A percentile compares a stretch with the other conserved stretches of the same genome.
Conservation (phyloP, 2,113 vertebrate species). For the Pelmatolapia mariae region DNA sequence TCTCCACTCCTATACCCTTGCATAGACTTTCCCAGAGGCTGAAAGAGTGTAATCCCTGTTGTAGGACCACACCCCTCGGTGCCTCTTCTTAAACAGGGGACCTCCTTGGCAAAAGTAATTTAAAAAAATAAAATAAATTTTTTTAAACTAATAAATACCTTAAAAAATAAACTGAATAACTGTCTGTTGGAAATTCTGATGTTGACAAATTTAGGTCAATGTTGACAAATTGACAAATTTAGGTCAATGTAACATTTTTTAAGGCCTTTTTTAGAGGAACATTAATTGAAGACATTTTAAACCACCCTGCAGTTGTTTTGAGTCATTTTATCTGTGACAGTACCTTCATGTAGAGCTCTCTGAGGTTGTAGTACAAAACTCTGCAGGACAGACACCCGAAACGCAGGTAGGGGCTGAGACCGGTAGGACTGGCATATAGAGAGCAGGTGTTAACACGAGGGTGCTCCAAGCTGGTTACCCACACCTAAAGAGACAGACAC, state of each 20-base stretch:
- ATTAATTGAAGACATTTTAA: neutral
- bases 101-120: neutral
- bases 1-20: neutral
- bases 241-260: neutral
- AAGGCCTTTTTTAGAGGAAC: neutral
- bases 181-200: neutral
- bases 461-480: constrained; percentile 89
- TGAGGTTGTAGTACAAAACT: constrained; percentile 89
- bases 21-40: neutral
- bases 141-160: neutral
- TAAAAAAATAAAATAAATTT: accelerated
- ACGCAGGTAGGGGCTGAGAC: constrained; percentile 93
- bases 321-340: neutral
- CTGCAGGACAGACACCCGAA: constrained; percentile 93
- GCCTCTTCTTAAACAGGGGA: neutral
- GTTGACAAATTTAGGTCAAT: neutral
- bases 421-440: constrained; percentile 87
- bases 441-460: constrained; percentile 85
- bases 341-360: constrained; percentile 96
- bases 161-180: neutral
- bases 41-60: neutral
- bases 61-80: neutral
- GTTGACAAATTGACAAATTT: no score
- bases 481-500: constrained; percentile 72
- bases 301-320: neutral